Percentiles rank a stretch among this genome's conserved stretches.
phyloP scores from a whole-genome alignment of 2,888 invertebrate species.

The Drosophila tripunctata region DNA sequence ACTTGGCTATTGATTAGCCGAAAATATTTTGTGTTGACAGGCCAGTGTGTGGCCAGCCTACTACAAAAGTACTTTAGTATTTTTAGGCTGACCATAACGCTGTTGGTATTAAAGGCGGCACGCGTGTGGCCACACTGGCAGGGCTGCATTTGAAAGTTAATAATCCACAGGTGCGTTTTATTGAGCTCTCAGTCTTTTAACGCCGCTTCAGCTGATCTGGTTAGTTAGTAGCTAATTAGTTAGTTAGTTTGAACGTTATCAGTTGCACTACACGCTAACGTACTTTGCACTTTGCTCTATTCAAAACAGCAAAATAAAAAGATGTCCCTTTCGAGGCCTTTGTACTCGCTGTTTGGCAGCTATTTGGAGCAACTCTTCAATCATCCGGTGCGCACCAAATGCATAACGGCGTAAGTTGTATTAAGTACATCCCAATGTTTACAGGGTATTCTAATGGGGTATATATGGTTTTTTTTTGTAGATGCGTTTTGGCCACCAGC shows the following conservation, averaged over 20 bases:
- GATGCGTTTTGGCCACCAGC: conserved; percentile 89
- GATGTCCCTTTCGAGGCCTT: conserved; percentile 86
- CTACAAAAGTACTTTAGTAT: neutral
- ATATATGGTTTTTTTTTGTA: conserved; percentile 83
- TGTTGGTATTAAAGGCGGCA: neutral
- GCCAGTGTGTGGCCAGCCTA: conserved; percentile 20
- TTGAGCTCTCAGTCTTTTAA: conserved; percentile 41
- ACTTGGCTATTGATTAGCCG: conserved; percentile 12
- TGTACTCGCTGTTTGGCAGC: conserved; percentile 88
- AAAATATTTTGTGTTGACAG: conserved; percentile 40
- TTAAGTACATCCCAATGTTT: no score
- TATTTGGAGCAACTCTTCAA: conserved; percentile 91
- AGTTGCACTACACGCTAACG: conserved; percentile 21
- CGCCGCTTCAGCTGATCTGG: conserved; percentile 22
- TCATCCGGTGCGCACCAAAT: conserved; percentile 91
- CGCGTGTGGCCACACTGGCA: conserved; percentile 25
- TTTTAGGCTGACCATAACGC: conserved; percentile 22
- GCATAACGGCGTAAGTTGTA: conserved; percentile 89
- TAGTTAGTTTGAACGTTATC: conserved; percentile 40
- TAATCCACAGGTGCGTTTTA: conserved; percentile 37
- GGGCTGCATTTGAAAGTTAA: conserved; percentile 23
- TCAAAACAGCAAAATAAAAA: conserved; percentile 17
- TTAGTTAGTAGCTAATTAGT: conserved; percentile 2
- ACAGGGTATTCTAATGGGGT: neutral
- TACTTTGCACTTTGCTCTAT: conserved; percentile 77